phyloP scores from a whole-genome alignment of 2,797 vertebrate genomes.

The Lophotriccus pileatus region DNA sequence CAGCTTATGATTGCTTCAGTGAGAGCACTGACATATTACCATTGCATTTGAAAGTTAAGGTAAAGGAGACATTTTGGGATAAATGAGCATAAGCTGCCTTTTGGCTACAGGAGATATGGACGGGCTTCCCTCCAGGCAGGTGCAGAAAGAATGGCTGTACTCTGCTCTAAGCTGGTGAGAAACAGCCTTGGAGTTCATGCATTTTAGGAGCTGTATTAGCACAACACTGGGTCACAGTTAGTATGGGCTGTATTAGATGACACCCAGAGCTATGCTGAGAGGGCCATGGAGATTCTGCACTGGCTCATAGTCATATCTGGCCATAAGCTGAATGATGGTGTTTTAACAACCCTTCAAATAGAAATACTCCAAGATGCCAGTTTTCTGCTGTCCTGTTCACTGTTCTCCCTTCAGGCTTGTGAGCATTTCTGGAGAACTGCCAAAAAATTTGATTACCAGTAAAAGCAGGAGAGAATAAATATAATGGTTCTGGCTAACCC shows the following conservation, averaged over 20 bases:
- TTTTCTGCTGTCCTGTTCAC: not conserved
- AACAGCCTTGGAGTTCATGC: rapidly evolving
- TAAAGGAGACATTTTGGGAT: not conserved
- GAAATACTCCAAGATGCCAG: not conserved
- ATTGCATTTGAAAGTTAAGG: not conserved
- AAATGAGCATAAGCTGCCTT: not conserved
- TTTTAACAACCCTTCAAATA: not conserved
- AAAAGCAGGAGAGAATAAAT: constrained; percentile 3
- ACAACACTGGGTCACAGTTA: too few species aligned
- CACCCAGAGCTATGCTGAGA: not conserved
- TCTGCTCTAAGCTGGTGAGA: not conserved
- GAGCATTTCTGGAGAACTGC: not conserved
- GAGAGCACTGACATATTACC: rapidly evolving
- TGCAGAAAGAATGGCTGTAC: not conserved
- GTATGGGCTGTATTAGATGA: not conserved
- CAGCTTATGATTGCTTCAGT: rapidly evolving
- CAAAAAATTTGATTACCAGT: not conserved
- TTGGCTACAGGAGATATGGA: not conserved
- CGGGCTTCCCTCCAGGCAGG: not conserved
- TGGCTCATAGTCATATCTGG: not conserved
- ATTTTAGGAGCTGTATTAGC: not conserved
- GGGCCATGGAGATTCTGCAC: not conserved
- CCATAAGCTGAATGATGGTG: not conserved
- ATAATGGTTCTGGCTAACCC: not conserved
- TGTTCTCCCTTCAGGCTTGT: not conserved